Evolutionary conservation across 2,113 vertebrate species (phyloP), one percentile per base, ranked within the genome.

Genomic region (Rhynchopsitta pachyrhyncha): DNA sequence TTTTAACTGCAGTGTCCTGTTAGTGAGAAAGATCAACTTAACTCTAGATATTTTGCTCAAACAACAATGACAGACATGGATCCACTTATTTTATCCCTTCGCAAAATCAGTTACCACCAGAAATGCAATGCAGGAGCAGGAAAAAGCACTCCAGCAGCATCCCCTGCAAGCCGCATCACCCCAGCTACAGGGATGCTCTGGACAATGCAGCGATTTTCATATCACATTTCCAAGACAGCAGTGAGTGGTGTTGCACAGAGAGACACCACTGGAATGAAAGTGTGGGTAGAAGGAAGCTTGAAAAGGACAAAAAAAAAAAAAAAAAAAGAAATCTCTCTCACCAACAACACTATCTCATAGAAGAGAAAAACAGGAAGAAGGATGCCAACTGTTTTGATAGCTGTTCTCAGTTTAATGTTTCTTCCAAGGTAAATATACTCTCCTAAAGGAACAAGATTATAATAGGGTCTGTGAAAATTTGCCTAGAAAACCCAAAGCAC

Each of bases 321-420:
- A 59, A 52, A 25, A 84, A 86, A 93, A 57, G 85, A 68, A 28
- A 41, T 29, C n/a, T 63, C 63, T 96, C 62, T 53, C 24, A 8
- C 86, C 88, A 90, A 71, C 71, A 86, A 6, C 63, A 18, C 49
- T 60, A 82, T 86, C 80, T 88, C 86, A 92, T n/a, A 87, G 81
- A 89, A 89, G 87, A 92, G 74, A 77, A 93, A 96, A 84, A 96
- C 95, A 97, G 83, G 77, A 95, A 94, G 81, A 84, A 91, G 91
- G 89, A 91, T 96, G 92, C 92, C 91, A 97, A 78, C 95, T 96
- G 91, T 97, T 96, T 96, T 93, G 95, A 94, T 97, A 96, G 94
- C 86, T 96, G 95, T 89, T 96, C 95, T 91, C 88, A 42, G 80
- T 92, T 93, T 91, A 89, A 84, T 60, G 77, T 91, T 73, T 91